phyloP scores from a whole-genome alignment of 1,140 invertebrate species.

The Amphibalanus amphitrite region DNA sequence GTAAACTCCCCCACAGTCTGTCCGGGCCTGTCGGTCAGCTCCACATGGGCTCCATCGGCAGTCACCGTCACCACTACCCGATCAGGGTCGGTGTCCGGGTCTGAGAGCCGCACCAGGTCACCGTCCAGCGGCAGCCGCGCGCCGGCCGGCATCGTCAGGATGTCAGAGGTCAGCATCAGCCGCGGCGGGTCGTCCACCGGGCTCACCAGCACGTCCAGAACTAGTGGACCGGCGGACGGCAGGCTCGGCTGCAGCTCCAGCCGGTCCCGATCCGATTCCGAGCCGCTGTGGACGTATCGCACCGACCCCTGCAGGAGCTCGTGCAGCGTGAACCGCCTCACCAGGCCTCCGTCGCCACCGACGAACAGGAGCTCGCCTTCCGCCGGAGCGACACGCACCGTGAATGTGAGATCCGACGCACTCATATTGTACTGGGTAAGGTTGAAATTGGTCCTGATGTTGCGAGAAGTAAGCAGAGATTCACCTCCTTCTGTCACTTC shows the following conservation, averaged over 20 bases:
- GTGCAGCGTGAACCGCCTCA: slow-evolving; percentile 21
- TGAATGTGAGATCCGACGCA: slow-evolving; percentile 60
- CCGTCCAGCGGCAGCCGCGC: too few relatives aligned
- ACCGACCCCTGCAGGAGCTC: slow-evolving; percentile 56
- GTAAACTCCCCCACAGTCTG: too few relatives aligned
- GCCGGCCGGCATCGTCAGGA: too few relatives aligned
- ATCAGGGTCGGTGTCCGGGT: too few relatives aligned
- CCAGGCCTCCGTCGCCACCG: slow-evolving; percentile 25
- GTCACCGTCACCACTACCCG: too few relatives aligned
- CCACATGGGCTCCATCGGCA: too few relatives aligned
- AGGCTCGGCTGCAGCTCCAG: slow-evolving; percentile 68
- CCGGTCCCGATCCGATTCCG: slow-evolving; percentile 62
- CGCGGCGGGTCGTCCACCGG: slow-evolving; percentile 76
- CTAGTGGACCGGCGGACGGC: slow-evolving; percentile 50
- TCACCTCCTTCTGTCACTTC: too few relatives aligned
- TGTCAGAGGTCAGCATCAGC: slow-evolving; percentile 43
- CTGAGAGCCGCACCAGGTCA: too few relatives aligned
- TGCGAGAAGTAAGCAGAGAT: too few relatives aligned
- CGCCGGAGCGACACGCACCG: slow-evolving; percentile 49
- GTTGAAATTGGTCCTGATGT: slow-evolving; percentile 67
- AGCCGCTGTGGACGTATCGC: slow-evolving; percentile 60
- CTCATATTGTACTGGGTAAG: slow-evolving; percentile 55
- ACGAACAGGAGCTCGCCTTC: slow-evolving; percentile 49
- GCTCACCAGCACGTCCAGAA: slow-evolving; percentile 62
- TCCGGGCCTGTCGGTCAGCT: too few relatives aligned